Percentiles rank a stretch among this genome's conserved stretches.
Conservation (phyloP, 2,888 invertebrate species). For the Heliconius aoede region DNA sequence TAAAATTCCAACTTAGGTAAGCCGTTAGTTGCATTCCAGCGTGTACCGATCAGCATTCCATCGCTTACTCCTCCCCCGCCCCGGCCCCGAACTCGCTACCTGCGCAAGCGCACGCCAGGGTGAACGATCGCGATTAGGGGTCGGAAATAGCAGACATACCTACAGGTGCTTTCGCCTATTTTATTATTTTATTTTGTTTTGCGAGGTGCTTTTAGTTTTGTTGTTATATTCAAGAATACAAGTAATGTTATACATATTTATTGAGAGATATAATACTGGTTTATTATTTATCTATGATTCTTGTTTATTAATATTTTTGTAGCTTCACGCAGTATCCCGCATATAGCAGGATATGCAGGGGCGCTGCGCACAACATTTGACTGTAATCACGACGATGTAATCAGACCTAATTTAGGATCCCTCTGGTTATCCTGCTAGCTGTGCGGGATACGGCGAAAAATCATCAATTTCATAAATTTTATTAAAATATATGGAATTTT, state of each 20-base stretch:
- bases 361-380: too few species aligned
- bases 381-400: too few species aligned
- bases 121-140: slow-evolving; percentile 61
- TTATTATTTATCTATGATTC: not conserved
- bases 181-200: slow-evolving; percentile 11
- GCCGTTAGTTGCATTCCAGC: slow-evolving; percentile 60
- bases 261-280: not conserved
- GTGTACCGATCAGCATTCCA: slow-evolving; percentile 65
- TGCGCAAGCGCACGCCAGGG: slow-evolving; percentile 62
- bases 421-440: too few species aligned
- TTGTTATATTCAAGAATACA: not conserved
- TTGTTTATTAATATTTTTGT: not conserved
- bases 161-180: slow-evolving; percentile 36
- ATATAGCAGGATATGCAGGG: too few species aligned
- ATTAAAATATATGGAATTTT: not conserved
- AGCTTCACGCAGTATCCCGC: too few species aligned
- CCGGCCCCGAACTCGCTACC: slow-evolving; percentile 50
- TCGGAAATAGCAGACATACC: slow-evolving; percentile 55
- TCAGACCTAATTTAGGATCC: too few species aligned
- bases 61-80: slow-evolving; percentile 61
- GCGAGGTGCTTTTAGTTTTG: slow-evolving; percentile 17
- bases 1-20: slow-evolving; percentile 42
- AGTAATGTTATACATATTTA: not conserved
- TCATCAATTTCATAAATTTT: too few species aligned
- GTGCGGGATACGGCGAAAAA: too few species aligned